phyloP scores from a whole-genome alignment of 2,113 vertebrate genomes.

The Ailurus styani region DNA sequence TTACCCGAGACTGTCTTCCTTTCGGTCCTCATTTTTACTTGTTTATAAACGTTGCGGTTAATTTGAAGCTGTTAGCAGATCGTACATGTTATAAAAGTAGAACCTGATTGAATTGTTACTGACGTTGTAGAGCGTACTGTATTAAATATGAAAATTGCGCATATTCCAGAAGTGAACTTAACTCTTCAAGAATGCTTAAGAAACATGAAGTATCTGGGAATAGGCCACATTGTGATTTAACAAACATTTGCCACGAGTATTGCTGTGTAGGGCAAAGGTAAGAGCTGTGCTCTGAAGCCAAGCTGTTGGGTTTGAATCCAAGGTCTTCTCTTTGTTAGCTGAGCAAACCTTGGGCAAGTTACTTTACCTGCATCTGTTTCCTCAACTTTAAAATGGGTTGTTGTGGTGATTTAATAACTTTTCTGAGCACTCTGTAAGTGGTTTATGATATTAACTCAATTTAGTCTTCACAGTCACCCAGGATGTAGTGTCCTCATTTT shows the following conservation, averaged over 20 bases:
- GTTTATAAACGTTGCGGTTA: not conserved
- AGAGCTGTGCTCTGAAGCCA: not conserved
- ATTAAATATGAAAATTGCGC: not conserved
- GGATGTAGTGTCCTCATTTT: not conserved
- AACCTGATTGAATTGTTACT: not conserved
- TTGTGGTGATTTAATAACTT: not conserved
- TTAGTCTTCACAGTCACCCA: not conserved
- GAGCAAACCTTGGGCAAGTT: not conserved
- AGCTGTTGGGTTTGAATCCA: not conserved
- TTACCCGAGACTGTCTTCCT: no score
- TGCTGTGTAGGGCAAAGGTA: not conserved
- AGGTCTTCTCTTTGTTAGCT: not conserved
- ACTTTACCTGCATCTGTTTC: not conserved
- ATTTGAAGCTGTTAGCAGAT: not conserved
- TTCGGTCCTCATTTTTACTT: not conserved
- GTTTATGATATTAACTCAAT: not conserved
- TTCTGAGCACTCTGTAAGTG: not conserved
- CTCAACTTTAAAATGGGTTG: not conserved
- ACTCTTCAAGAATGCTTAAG: not conserved
- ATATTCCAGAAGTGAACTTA: not conserved
- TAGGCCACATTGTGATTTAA: not conserved
- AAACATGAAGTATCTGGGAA: not conserved
- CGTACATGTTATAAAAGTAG: not conserved
- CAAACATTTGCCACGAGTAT: not conserved
- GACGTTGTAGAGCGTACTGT: not conserved